Base-by-base conservation (phyloP, 2,888 invertebrate genomes). In the Ophonus ardosiacus region DNA sequence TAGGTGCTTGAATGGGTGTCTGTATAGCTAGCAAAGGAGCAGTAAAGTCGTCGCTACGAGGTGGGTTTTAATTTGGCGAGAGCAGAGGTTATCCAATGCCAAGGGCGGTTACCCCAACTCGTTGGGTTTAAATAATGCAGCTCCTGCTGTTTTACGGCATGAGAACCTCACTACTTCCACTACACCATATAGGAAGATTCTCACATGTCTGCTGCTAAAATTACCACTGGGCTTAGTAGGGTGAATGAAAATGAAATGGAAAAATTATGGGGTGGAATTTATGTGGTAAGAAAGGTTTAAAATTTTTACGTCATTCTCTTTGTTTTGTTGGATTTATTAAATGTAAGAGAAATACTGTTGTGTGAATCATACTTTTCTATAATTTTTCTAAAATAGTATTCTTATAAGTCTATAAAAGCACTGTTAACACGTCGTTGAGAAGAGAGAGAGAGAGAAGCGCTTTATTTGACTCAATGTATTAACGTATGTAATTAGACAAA, bases 101-200 rank as follows among this genome's bases (percentile, higher is more conserved):
- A 56, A n/a, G n/a, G 57, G 56, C 56, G 78, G 38, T 31, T 57
- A 78, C 71, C 40, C 71, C 18, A 18, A 1, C 71, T 74, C 18
- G 71, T n/a, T 43, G 43, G 43, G 71, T 78, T 57, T 78, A 78
- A 78, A 78, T 78, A 78, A 78, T 78, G 78, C 78, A 78, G 31
- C 24, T 78, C 56, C 31, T 57, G 76, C 56, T 56, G 56, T 78
- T 78, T 78, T 57, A 57, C 57, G 56, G 15, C 57, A 24, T 24
- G 78, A 78, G n/a, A 31, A 31, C 31, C 31, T 31, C 31, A 31
- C 31, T 31, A 31, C 6, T 31, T 31, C 31, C 31, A 31, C 31
- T 31, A 31, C 31, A 31, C 31, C 31, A 31, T 31, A 31, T 31
- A 31, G 5, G 31, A 1, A 6, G 31, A 31, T 31, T 31, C 31